phyloP scores from a whole-genome alignment of 2,888 invertebrate species.

The Abrostola triplasia region DNA sequence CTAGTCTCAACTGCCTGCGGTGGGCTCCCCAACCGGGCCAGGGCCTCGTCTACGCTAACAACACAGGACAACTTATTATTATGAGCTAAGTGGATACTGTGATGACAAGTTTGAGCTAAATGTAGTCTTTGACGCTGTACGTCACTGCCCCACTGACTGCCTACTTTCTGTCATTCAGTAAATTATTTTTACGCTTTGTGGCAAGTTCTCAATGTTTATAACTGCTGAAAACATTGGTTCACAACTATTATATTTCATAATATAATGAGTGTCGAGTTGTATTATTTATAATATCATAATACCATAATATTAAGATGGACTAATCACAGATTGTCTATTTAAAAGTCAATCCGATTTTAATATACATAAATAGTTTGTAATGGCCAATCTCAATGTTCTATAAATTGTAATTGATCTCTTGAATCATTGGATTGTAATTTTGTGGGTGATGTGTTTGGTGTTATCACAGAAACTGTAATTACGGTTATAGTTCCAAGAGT shows the following conservation, averaged over 20 bases:
- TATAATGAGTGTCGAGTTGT: constrained; percentile 42
- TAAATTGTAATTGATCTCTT: constrained; percentile 59
- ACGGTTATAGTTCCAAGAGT: constrained; percentile 34
- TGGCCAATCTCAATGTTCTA: constrained; percentile 49
- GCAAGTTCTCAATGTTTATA: constrained; percentile 41
- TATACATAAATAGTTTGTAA: constrained; percentile 41
- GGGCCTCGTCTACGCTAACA: constrained; percentile 95
- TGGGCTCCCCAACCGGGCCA: constrained; percentile 95
- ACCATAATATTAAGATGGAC: constrained; percentile 36
- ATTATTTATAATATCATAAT: constrained; percentile 45
- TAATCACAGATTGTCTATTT: constrained; percentile 36
- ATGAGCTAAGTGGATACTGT: constrained; percentile 84
- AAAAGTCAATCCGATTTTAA: constrained; percentile 38
- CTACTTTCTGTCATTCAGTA: constrained; percentile 26
- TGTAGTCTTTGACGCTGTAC: constrained; percentile 30
- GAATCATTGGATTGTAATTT: constrained; percentile 49
- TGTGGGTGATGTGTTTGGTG: constrained; percentile 30
- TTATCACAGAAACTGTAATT: constrained; percentile 29
- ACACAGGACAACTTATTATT: constrained; percentile 93
- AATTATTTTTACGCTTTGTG: constrained; percentile 38
- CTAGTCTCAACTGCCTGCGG: constrained; percentile 94
- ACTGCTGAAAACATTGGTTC: constrained; percentile 31
- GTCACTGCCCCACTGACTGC: constrained; percentile 47
- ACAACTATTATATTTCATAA: constrained; percentile 39
- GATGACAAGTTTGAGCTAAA: constrained; percentile 27